Base-by-base conservation (phyloP, 2,888 invertebrate genomes). In the Hydroisotoma schaefferi region DNA sequence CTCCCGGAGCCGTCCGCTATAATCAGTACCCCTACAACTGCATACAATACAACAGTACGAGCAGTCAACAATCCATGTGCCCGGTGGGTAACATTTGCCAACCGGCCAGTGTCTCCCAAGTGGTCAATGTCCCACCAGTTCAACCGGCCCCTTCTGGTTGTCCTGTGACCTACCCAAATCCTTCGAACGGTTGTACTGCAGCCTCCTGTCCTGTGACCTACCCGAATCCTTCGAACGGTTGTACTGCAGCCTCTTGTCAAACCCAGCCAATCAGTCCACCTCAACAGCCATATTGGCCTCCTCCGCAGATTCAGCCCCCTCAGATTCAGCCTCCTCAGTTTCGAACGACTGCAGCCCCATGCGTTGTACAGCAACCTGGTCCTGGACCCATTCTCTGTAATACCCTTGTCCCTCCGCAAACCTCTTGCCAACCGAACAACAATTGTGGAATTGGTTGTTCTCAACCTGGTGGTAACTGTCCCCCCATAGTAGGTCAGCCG, bases 21-120 rank as follows among this genome's bases (percentile, higher is more conserved):
- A 60, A 64, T 27, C 57, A 61, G 26, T 54, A 53, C 26, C 67
- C 67, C 0, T 64, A 67, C 51, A 58, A 61, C 25, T 67, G 67
- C 27, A 23, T 58, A 12, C 20, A 60, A 22, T 18, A 29, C 2
- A 60, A 60, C 51, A 57, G 53, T 33, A 60, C 63, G n/a, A 63
- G 54, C 52, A 62, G 57, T 29, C 40, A 40, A 40, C 46, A 54
- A 20, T 23, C 53, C 22, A 23, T 46, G 6, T 65, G 61, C 28
- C 60, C 57, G 1, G 27, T 43, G 8, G 59, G 61, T 40, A 61
- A 61, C 23, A 26, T 20, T 8, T 65, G 65, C 47, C 43, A 23
- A 15, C 58, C 38, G 27, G 60, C 61, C 3, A 20, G 44, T 4
- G 53, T 63, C 33, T 33, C 52, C 4, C 55, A 59, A 22, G 52